Evolutionary conservation across 2,888 invertebrate species (phyloP).

Genomic region (Philonicus albiceps): DNA sequence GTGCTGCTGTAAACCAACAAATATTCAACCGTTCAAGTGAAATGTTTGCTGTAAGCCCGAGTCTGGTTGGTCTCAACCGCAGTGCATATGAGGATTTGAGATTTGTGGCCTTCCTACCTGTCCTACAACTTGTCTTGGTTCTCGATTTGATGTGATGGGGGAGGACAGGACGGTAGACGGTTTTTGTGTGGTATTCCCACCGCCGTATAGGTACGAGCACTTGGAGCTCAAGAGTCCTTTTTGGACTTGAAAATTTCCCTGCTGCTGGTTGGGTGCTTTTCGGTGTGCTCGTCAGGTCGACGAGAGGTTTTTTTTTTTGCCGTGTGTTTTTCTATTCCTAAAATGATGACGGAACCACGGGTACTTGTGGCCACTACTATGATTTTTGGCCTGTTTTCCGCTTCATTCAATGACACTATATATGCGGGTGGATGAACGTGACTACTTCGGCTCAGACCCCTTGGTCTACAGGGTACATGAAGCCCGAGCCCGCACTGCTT

Average conservation of each 20-base stretch:
- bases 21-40: constrained; percentile 4
- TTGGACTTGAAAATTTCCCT: constrained; percentile 30
- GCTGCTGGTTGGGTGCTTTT: neutral
- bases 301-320: neutral
- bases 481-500: neutral
- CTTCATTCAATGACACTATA: constrained; percentile 25
- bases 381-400: constrained; percentile 38
- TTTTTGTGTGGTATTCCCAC: neutral
- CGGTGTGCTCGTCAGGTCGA: neutral
- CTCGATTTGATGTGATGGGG: neutral
- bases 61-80: neutral
- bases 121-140: neutral
- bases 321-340: neutral
- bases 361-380: constrained; percentile 37
- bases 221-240: constrained; percentile 8
- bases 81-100: constrained; percentile 26
- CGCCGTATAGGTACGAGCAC: neutral
- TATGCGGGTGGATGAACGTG: constrained; percentile 7
- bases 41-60: constrained; percentile 24
- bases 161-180: neutral
- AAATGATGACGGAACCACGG: constrained; percentile 29
- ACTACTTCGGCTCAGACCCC: neutral
- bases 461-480: neutral
- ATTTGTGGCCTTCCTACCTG: constrained; percentile 1
- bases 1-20: constrained; percentile 12